phyloP scores from a whole-genome alignment of 2,888 invertebrate species.

The Entomobrya multifasciata region DNA sequence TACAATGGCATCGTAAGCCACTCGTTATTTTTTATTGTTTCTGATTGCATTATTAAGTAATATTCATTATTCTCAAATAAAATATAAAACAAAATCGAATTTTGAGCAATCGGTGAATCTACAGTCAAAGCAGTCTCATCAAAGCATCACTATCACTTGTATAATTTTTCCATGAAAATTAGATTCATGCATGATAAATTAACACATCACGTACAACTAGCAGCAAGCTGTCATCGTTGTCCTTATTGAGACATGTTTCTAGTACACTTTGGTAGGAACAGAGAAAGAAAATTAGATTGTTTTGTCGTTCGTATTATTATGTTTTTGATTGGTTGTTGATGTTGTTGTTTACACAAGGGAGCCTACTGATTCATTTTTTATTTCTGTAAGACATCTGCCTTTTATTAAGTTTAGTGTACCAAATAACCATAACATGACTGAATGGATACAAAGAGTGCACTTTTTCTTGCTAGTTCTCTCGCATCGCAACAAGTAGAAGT shows the following conservation, averaged over 20 bases:
- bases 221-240: not conserved
- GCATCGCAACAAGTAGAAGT: not conserved
- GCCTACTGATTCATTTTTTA: slow-evolving; percentile 31
- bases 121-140: not conserved
- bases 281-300: not conserved
- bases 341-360: not conserved
- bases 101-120: not conserved
- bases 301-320: not conserved
- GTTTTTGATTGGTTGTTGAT: slow-evolving; percentile 34
- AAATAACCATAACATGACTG: not conserved
- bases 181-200: too few species aligned
- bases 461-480: not conserved
- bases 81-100: too few species aligned
- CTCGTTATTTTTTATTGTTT: too few species aligned
- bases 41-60: too few species aligned
- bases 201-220: not conserved
- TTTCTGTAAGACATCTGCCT: not conserved
- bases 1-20: too few species aligned
- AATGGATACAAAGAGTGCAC: not conserved
- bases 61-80: too few species aligned
- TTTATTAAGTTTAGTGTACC: not conserved
- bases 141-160: not conserved
- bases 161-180: not conserved
- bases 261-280: not conserved
- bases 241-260: too few species aligned